phyloP scores from a whole-genome alignment of 2,888 invertebrate species.

The Chymomyza caudatula region DNA sequence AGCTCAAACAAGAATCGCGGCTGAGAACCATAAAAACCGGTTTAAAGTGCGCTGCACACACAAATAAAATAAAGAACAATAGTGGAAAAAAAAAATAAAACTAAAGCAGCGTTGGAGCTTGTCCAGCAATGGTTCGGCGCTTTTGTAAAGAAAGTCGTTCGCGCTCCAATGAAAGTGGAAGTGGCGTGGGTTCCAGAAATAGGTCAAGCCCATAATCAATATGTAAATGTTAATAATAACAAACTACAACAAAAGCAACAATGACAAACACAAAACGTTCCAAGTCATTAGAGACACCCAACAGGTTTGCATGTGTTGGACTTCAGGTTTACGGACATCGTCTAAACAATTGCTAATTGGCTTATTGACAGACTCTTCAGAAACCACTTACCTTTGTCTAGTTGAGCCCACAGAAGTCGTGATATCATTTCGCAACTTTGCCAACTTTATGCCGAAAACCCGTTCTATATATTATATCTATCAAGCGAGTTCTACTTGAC shows the following conservation, averaged over 20 bases:
- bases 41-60: conserved; percentile 25
- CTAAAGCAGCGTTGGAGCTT: conserved; percentile 10
- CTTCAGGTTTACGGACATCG: background rate
- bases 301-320: conserved; percentile 49
- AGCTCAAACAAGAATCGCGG: conserved; percentile 43
- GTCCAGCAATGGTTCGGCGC: conserved; percentile 2
- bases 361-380: conserved; percentile 19
- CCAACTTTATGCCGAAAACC: conserved; percentile 1
- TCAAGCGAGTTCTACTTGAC: conserved; percentile 22
- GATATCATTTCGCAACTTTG: background rate
- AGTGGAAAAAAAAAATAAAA: background rate
- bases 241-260: background rate
- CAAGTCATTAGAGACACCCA: conserved; percentile 64
- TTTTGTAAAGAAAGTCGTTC: conserved; percentile 55
- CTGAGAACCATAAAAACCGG: conserved; percentile 55
- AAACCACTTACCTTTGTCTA: background rate
- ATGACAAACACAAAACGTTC: conserved; percentile 48
- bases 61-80: conserved; percentile 5
- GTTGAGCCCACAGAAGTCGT: background rate
- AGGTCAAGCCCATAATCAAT: conserved; percentile 63
- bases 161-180: conserved; percentile 60
- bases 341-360: conserved; percentile 2
- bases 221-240: conserved; percentile 50
- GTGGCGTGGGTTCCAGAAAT: conserved; percentile 57
- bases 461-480: background rate